Evolutionary conservation across 2,888 invertebrate species (phyloP).

Genomic region (Zygaena filipendulae): DNA sequence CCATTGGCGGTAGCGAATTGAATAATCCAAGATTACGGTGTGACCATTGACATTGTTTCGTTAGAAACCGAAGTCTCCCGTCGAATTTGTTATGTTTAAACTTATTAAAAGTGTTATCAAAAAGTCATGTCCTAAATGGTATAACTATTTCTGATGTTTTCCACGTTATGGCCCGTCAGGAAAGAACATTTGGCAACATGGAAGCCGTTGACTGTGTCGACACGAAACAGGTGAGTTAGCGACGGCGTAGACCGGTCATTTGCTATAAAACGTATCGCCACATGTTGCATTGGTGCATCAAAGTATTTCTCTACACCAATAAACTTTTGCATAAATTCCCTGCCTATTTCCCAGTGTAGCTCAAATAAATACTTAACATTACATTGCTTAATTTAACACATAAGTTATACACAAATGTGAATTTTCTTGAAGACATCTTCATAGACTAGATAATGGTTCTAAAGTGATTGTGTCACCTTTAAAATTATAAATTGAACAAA

Average conservation of each 20-base stretch:
- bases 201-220: slow-evolving; percentile 72
- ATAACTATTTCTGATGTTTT: slow-evolving; percentile 62
- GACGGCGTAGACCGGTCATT: no score
- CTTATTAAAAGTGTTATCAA: slow-evolving; percentile 44
- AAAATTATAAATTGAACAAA: slow-evolving; percentile 32
- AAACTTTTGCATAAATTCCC: no score
- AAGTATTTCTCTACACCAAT: no score
- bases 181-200: slow-evolving; percentile 68
- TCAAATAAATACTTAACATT: no score
- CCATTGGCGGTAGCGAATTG: slow-evolving; percentile 25
- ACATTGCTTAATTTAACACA: no score
- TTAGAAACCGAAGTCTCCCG: slow-evolving; percentile 48
- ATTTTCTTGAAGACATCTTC: no score
- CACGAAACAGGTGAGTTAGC: slow-evolving; percentile 72
- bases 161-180: slow-evolving; percentile 59
- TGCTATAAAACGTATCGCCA: no score
- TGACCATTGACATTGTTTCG: slow-evolving; percentile 64
- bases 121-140: slow-evolving; percentile 42
- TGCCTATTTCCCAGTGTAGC: no score
- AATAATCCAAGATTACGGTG: slow-evolving; percentile 47
- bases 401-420: no score
- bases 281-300: no score
- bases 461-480: slow-evolving; percentile 28
- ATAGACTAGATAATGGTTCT: no score
- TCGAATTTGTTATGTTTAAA: slow-evolving; percentile 61